Evolutionary conservation across 53 echinoderm and acorn worm genomes (phyloP), one percentile per base, ranked within the genome.

Genomic region (Hippasteria phrygiana): DNA sequence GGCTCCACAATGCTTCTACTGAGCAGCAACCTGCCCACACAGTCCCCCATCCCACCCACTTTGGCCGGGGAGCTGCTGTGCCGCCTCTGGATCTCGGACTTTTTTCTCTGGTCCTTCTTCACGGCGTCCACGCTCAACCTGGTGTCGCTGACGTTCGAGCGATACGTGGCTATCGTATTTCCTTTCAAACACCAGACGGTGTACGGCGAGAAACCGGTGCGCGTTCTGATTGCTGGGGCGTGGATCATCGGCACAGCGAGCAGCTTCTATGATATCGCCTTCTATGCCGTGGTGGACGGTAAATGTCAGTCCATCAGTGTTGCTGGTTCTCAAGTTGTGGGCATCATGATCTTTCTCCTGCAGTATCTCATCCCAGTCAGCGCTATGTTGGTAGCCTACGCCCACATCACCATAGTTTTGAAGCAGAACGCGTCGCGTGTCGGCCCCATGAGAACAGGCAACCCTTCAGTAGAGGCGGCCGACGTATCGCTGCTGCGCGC

Each of bases 111-210:
- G 86, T 87, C 93, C 1, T 88, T 92, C 18, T 88, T 94, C 38
- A 92, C 93, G 6, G 90, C 94, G 11, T 96, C 96, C 12, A 96
- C 96, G 2, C 93, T 91, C 81, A 96, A 96, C 77, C 72, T 96
- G 59, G 94, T 94, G 3, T 90, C 88, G 2, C 88, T 96, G 88
- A 93, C 96, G 22, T 81, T 94, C 2, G 96, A 96, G 69, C 83
- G 96, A 39, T 96, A 95, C 75, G 83, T 91, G 66, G 96, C 96
- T 3, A 93, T 96, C 18, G 90, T 96, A 1, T 85, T 89, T 55
- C 96, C 96, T 36, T 93, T 96, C 66, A 87, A 87, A 33, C 93
- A 96, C 80, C 74, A 77, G 1, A 43, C 80, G 0, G 73, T 95
- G 38, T 96, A 93, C 88, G 88, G 87, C 32, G 87, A 64, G 34